These are phyloP conservation scores for Jacana jacana DNA, from an alignment of 2,113 vertebrate species.

Conservation along the genomic window DNA sequence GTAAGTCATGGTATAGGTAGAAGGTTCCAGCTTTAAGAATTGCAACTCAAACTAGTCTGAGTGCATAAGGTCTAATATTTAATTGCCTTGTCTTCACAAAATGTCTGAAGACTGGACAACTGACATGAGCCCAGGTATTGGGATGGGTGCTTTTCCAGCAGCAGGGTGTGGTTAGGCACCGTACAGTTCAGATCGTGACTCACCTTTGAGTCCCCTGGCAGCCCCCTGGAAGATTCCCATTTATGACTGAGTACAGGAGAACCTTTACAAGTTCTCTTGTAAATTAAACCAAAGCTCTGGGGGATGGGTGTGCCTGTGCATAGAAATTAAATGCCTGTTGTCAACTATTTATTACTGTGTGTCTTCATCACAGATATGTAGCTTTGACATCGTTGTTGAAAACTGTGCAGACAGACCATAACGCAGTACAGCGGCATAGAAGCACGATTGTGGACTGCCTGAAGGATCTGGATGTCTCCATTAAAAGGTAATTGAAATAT, in stretches of 20 bases:
- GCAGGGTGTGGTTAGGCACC: neutral
- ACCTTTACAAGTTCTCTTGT: neutral
- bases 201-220: neutral
- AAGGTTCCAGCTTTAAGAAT: neutral
- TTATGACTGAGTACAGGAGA: neutral
- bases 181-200: neutral
- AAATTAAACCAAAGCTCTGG: neutral
- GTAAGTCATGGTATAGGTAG: neutral
- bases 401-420: slow-evolving; percentile 98
- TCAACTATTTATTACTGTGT: neutral
- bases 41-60: neutral
- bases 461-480: slow-evolving; percentile 98
- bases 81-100: neutral
- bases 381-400: slow-evolving; percentile 97
- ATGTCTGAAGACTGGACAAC: neutral
- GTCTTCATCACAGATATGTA: slow-evolving; percentile 83
- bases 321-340: neutral
- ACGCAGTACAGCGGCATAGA: slow-evolving; percentile 96
- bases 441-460: slow-evolving; percentile 99
- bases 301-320: neutral
- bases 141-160: neutral
- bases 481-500: slow-evolving; percentile 86
- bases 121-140: neutral
- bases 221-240: neutral
- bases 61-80: neutral